Base-by-base conservation (phyloP, 2,888 invertebrate genomes). In the Nezara viridula region DNA sequence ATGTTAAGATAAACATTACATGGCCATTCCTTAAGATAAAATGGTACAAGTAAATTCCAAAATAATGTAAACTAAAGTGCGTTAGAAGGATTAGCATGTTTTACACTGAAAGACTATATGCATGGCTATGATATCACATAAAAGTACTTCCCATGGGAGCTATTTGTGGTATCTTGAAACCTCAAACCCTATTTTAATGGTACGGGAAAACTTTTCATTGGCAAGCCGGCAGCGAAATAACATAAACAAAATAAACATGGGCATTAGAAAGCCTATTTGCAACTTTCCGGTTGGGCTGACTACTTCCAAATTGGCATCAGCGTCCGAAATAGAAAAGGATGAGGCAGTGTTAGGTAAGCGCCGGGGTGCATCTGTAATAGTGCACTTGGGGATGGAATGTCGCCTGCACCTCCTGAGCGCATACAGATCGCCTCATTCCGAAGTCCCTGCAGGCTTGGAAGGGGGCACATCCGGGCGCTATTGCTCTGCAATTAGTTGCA, bases 261-360 rank as follows among this genome's bases (percentile, higher is more conserved):
- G 6, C 66, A 37, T 73, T 73, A 73, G 66, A 73, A 73, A 73
- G 66, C 66, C 66, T 21, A 73, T 37, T 73, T 6, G 32, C 32
- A 73, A 37, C 66, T 73, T 73, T 73, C 66, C 66, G 66, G 32
- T 37, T 19, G 19, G 37, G 19, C 37, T 73, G 66, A n/a, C 44
- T n/a, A 44, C n/a, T 81, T 81, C 44, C 81, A 81, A 81, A 81
- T 81, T 81, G 81, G 81, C 81, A 81, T 47, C 81, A 47, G 14
- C 24, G n/a, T 40, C 24, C 81, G 81, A 81, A 73, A 81, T 81
- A 47, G 81, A 47, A 81, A 81, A 81, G 81, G 81, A 81, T 81
- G 81, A 81, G 44, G n/a, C 81, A 19, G 81, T 37, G n/a, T 81
- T 81, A 81, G 44, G 81, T 81, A 81, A 81, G 44, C n/a, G 16